Percentiles rank a stretch among this genome's conserved stretches.
These are phyloP conservation scores for Trichoplusia ni DNA, from an alignment of 1,140 invertebrate species.

Conservation along the genomic window DNA sequence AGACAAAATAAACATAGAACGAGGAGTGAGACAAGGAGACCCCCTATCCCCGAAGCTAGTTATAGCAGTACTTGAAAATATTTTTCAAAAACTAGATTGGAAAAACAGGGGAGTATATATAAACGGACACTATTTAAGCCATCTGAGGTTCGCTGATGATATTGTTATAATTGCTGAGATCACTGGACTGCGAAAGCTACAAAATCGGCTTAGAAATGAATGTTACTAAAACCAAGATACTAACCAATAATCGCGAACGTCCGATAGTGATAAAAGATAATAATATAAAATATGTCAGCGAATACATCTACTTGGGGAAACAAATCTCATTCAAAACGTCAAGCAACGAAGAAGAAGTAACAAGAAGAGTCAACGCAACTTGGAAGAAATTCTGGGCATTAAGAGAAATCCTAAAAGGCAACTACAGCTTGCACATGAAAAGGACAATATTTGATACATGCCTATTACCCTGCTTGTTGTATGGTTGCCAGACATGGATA, in stretches of 20 bases:
- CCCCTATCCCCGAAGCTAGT: neutral
- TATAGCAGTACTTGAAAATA: neutral
- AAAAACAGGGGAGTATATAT: neutral
- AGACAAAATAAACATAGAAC: neutral
- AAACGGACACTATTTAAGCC: neutral
- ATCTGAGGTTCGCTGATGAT: neutral
- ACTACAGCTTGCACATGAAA: neutral
- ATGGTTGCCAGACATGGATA: neutral
- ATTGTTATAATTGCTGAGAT: neutral
- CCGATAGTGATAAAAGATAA: neutral
- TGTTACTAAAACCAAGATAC: neutral
- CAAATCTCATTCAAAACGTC: neutral
- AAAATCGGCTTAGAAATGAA: neutral
- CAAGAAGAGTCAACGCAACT: neutral
- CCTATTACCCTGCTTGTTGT: neutral
- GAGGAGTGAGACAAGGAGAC: constrained; percentile 7
- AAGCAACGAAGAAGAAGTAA: neutral
- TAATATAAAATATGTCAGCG: neutral
- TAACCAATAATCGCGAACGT: neutral
- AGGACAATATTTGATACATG: neutral
- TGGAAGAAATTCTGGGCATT: neutral
- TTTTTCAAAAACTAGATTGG: neutral
- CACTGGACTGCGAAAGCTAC: neutral
- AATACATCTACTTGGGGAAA: neutral
- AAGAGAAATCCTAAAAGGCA: neutral